These are phyloP conservation scores for Variabilichromis moorii DNA, from an alignment of 2,113 vertebrate genomes.

Conservation along the genomic window DNA sequence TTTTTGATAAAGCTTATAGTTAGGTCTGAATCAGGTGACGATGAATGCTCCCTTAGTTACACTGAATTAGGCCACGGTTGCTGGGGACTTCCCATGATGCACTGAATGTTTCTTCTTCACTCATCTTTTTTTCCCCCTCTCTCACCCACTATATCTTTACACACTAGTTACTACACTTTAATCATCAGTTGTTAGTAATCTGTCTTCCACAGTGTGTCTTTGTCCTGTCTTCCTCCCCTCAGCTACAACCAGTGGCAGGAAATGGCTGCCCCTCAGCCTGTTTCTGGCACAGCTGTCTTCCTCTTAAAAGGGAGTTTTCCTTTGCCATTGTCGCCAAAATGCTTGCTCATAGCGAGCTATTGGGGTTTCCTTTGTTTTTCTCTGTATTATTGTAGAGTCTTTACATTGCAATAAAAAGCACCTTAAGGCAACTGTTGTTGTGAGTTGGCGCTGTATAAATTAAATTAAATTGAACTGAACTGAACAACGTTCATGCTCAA, in stretches of 20 bases:
- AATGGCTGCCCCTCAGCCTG: background rate
- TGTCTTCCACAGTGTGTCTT: background rate
- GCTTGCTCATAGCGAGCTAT: background rate
- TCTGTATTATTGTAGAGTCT: background rate
- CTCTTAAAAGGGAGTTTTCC: background rate
- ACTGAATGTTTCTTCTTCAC: background rate
- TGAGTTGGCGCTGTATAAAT: background rate
- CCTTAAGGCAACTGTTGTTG: background rate
- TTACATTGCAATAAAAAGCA: background rate
- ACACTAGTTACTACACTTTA: background rate
- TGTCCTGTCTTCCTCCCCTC: background rate
- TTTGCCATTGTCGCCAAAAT: background rate
- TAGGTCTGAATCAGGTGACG: background rate
- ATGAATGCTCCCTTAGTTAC: background rate
- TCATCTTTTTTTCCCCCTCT: background rate
- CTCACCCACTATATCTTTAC: background rate
- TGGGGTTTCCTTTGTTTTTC: background rate
- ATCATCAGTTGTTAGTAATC: background rate
- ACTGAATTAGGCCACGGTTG: background rate
- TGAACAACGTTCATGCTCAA: background rate
- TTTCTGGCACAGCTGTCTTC: background rate
- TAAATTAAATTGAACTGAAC: background rate
- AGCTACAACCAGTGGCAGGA: background rate
- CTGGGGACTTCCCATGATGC: background rate
- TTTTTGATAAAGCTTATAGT: background rate